phyloP scores from a whole-genome alignment of 2,113 vertebrate species.

The Asarcornis scutulata region DNA sequence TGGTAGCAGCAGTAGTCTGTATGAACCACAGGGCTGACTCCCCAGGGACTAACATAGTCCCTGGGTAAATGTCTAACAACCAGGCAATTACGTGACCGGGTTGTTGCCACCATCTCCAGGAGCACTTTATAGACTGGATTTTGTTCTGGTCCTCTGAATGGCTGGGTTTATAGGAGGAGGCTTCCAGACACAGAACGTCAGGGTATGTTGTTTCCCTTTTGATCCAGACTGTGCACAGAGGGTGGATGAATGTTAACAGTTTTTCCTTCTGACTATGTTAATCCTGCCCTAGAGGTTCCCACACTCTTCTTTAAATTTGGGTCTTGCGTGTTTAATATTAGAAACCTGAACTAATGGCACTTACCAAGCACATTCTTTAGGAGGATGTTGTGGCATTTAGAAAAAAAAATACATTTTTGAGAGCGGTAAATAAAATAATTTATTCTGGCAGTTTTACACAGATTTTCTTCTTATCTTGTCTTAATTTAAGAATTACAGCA shows the following conservation, averaged over 20 bases:
- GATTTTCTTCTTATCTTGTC: not conserved
- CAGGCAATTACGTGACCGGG: not conserved
- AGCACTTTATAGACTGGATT: not conserved
- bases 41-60: fast-evolving
- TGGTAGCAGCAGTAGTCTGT: not conserved
- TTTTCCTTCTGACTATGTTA: not conserved
- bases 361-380: constrained; percentile 41
- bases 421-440: constrained; percentile 8
- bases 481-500: constrained; percentile 2
- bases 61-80: not conserved
- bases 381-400: constrained; percentile 30
- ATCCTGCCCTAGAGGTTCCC: not conserved
- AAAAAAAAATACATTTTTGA: constrained; percentile 24
- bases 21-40: not conserved
- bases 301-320: constrained; percentile 7
- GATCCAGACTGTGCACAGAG: not conserved
- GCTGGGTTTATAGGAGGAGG: not conserved
- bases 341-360: constrained; percentile 28
- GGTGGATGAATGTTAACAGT: not conserved
- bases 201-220: not conserved
- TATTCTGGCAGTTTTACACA: not conserved
- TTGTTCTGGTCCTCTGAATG: not conserved
- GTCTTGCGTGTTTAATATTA: constrained; percentile 7
- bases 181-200: not conserved
- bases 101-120: not conserved